phyloP scores from a whole-genome alignment of 2,113 vertebrate genomes.

The Electrona antarctica region DNA sequence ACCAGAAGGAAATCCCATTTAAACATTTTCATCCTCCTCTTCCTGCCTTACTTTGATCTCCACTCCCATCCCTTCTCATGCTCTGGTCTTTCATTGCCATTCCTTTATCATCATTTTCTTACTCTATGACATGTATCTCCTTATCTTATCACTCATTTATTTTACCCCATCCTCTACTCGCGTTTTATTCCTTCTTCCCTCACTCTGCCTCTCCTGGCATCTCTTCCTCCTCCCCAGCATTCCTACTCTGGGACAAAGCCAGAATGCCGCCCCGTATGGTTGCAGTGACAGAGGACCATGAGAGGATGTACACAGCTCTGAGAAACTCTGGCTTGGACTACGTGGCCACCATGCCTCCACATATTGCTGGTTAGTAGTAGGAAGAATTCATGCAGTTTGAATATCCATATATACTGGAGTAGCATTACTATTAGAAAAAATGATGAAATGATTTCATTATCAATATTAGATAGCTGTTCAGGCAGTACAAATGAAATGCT shows the following conservation, averaged over 20 bases:
- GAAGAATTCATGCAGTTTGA: neutral
- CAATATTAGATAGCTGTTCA: no score
- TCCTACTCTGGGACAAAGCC: constrained; percentile 88
- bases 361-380: constrained; percentile 81
- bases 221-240: constrained; percentile 72
- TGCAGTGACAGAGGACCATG: constrained; percentile 86
- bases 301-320: constrained; percentile 85
- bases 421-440: no score
- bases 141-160: neutral
- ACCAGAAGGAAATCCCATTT: no score
- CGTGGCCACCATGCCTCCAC: constrained; percentile 89
- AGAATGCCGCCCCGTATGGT: constrained; percentile 83
- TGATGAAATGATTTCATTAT: no score
- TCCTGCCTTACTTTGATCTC: no score
- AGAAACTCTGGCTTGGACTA: constrained; percentile 86
- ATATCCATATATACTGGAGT: no score
- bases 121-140: neutral
- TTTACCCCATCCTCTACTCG: neutral
- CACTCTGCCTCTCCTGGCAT: neutral
- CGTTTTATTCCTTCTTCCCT: neutral
- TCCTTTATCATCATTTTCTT: neutral
- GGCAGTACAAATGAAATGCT: no score
- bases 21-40: no score
- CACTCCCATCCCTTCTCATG: no score
- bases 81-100: neutral